Evolutionary conservation across 2,113 vertebrate genomes (phyloP), one percentile per base, ranked within the genome.

Genomic region (Triplophysa tibetana): DNA sequence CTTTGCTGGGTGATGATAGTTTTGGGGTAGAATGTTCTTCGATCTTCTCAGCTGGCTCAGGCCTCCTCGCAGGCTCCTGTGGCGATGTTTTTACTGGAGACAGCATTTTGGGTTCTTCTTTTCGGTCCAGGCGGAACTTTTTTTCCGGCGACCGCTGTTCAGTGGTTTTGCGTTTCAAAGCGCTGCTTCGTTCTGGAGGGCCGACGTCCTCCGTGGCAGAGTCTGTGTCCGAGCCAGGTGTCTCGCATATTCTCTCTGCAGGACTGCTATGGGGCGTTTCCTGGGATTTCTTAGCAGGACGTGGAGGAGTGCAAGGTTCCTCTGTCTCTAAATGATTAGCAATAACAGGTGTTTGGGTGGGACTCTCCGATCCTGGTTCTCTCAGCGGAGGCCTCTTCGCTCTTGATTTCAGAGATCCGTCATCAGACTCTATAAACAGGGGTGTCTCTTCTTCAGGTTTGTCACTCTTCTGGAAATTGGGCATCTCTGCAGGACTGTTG

Each of bases 61-160:
- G 26, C 33, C 78, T 81, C 54, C 76, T 85, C 43, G 90, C 89
- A 0, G 79, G 17, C 87, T 95, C 78, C 0, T 87, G 85, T 0
- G 85, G 83, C 3, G 67, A 8, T 1, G 77, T 64, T 63, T 83
- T 84, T 21, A 38, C 14, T 5, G 45, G 91, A 64, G 90, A 85
- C 3, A 85, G 0, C 1, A 83, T 91, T 78, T 90, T 89, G 58
- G 89, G 86, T 76, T 95, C 94, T 48, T 93, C 88, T 69, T 93
- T 94, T 13, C 85, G 89, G 54, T 96, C 95, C 0, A 91, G 82
- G 2, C 94, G 89, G 23, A 90, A 83, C 84, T 93, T 96, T 85
- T 98, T 99, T 63, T 98, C 97, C 0, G 92, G 91, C 0, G 91
- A 91, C 4, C 89, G 82, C 8, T 94, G 94, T 75, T 96, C 96